phyloP scores from a whole-genome alignment of 1,140 invertebrate species.

The Hylyphantes graminicola region DNA sequence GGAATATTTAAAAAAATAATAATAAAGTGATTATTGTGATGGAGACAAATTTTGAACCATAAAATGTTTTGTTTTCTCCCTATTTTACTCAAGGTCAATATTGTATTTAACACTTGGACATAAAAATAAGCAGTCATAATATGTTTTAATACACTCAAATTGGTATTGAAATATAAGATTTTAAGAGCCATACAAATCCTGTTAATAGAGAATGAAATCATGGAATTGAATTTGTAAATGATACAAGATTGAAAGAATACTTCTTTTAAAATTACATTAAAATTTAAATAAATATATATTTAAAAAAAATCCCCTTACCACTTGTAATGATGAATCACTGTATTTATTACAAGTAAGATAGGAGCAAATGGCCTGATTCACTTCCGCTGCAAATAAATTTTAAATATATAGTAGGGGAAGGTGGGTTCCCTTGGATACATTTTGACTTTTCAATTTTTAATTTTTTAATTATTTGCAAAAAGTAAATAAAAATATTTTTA shows the following conservation, averaged over 20 bases:
- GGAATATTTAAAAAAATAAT: too few species aligned
- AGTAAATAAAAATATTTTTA: too few species aligned
- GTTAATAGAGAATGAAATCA: background rate
- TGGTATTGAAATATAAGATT: background rate
- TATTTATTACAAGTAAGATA: conserved; percentile 91
- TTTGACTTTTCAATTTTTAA: too few species aligned
- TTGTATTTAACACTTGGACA: background rate
- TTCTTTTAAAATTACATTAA: background rate
- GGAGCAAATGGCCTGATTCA: conserved; percentile 89
- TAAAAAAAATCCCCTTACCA: too few species aligned
- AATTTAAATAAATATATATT: background rate
- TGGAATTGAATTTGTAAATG: background rate
- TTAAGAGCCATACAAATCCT: background rate
- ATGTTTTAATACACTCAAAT: background rate
- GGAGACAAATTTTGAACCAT: too few species aligned
- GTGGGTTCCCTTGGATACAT: too few species aligned
- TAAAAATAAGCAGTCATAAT: background rate
- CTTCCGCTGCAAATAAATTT: conserved; percentile 75
- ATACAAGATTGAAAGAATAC: background rate
- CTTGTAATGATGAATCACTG: conserved; percentile 81
- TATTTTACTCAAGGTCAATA: too few species aligned
- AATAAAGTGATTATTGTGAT: too few species aligned
- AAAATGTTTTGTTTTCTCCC: too few species aligned
- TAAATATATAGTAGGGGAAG: background rate
- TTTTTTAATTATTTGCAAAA: too few species aligned